Base-by-base conservation (phyloP, 1,140 invertebrate genomes). In the Aphaenogaster rudis region DNA sequence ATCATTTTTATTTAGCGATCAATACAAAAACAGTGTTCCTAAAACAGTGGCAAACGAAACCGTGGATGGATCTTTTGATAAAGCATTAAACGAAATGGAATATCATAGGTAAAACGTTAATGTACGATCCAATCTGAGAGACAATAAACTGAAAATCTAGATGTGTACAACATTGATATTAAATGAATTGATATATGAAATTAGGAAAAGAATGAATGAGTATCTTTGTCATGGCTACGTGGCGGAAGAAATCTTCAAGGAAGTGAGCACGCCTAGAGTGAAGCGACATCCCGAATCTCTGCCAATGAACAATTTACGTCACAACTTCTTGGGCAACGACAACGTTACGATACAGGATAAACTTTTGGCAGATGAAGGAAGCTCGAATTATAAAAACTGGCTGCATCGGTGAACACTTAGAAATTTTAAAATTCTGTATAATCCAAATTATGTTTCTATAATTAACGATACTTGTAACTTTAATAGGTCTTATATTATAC, bases 171-270 rank as follows among this genome's bases (percentile, higher is more conserved):
- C 1, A 2, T 33, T 1, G 6, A 33, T n/a, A 13, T 36, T 39
- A 36, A 36, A 72, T 59, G 45, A 48, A 33, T 84, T 5, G 5
- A 7, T 61, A 15, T 39, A 5, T 78, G 1, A 45, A 48, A n/a
- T 36, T 52, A 97, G 97, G 90, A 96, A 96, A 93, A 96, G 96
- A 95, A 97, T 97, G 96, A 97, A 97, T 91, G 97, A 97, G 91
- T 97, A 97, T 94, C 95, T 97, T 21, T 97, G 97, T 89, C 96
- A 97, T 42, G 97, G 96, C 91, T 97, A 96, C 91, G 92, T 97
- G 8, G 97, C 97, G 0, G 96, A 97, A 87, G 96, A 97, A 95
- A 97, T 97, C 87, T 94, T 97, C 33, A 95, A 96, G 42, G 96
- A 97, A 89, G 96, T 97, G 91, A 95, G 94, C 45, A 92, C 95